Evolutionary conservation across 1,140 invertebrate species (phyloP).

Genomic region (Eubasilissa regina): DNA sequence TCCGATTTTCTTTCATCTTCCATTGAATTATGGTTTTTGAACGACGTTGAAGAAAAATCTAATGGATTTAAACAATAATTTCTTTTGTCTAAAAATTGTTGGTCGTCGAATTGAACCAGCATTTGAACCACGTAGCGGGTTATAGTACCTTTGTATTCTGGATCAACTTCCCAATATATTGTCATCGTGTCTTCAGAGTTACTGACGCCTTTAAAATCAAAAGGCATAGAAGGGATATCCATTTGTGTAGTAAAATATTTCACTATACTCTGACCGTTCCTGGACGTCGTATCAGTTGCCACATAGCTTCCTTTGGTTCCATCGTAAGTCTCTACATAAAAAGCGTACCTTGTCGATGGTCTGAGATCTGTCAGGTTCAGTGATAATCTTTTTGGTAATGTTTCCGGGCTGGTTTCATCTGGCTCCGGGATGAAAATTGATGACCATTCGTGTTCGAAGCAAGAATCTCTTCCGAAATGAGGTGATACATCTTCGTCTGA

Average conservation of each 20-base stretch:
- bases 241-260: slow-evolving; percentile 76
- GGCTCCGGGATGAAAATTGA: slow-evolving; percentile 66
- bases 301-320: slow-evolving; percentile 49
- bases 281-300: slow-evolving; percentile 51
- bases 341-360: slow-evolving; percentile 79
- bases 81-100: slow-evolving; percentile 67
- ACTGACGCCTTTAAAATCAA: slow-evolving; percentile 67
- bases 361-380: slow-evolving; percentile 71
- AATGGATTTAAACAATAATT: slow-evolving; percentile 72
- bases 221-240: slow-evolving; percentile 74
- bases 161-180: slow-evolving; percentile 77
- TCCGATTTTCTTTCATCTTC: slow-evolving; percentile 20
- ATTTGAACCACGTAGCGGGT: slow-evolving; percentile 76
- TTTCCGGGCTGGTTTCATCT: no score
- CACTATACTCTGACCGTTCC: slow-evolving; percentile 71
- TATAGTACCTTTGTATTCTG: slow-evolving; percentile 77
- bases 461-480: slow-evolving; percentile 85
- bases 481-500: slow-evolving; percentile 79
- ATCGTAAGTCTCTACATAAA: slow-evolving; percentile 77
- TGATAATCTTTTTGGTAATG: slow-evolving; percentile 44
- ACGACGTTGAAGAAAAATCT: not conserved
- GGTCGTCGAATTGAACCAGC: slow-evolving; percentile 65
- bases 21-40: not conserved
- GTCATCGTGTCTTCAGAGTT: slow-evolving; percentile 68
- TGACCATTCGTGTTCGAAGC: slow-evolving; percentile 75